Evolutionary conservation across 1,140 invertebrate genomes (phyloP).

Genomic region (Papilio helenus): DNA sequence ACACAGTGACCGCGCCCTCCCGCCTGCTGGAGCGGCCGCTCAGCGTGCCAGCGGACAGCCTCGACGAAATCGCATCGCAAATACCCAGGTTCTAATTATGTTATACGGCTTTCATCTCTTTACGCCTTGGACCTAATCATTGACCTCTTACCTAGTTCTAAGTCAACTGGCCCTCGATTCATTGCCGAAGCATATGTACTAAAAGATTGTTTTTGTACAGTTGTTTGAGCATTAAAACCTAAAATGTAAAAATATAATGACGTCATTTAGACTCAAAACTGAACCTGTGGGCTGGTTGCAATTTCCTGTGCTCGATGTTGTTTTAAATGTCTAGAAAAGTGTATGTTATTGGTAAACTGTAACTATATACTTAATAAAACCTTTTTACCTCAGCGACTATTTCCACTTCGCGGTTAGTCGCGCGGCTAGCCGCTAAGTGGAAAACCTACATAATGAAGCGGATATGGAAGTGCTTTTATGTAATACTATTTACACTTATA

Average conservation of each 20-base stretch:
- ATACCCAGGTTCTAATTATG: slow-evolving; percentile 90
- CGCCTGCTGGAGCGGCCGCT: slow-evolving; percentile 92
- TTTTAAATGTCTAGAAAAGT: background rate
- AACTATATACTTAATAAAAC: no score
- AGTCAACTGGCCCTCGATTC: background rate
- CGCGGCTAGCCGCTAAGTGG: no score
- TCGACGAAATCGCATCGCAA: slow-evolving; percentile 95
- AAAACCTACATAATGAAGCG: background rate
- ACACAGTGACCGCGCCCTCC: slow-evolving; percentile 87
- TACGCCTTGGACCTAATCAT: background rate
- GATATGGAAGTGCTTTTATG: background rate
- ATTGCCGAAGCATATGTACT: background rate
- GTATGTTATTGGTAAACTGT: background rate
- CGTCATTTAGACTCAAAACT: background rate
- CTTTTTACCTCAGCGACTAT: no score
- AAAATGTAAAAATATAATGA: no score
- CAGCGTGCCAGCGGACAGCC: slow-evolving; percentile 91
- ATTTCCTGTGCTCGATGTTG: background rate
- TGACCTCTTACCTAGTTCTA: background rate
- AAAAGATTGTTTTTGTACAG: background rate
- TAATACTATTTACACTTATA: background rate
- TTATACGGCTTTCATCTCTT: slow-evolving; percentile 10
- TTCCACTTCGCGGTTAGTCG: no score
- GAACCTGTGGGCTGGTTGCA: background rate
- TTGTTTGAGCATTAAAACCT: background rate